A percentile compares a stretch with the other conserved stretches of the same genome.
Evolutionary conservation across 2,888 invertebrate species (phyloP).

Genomic region (Erebia palarica): DNA sequence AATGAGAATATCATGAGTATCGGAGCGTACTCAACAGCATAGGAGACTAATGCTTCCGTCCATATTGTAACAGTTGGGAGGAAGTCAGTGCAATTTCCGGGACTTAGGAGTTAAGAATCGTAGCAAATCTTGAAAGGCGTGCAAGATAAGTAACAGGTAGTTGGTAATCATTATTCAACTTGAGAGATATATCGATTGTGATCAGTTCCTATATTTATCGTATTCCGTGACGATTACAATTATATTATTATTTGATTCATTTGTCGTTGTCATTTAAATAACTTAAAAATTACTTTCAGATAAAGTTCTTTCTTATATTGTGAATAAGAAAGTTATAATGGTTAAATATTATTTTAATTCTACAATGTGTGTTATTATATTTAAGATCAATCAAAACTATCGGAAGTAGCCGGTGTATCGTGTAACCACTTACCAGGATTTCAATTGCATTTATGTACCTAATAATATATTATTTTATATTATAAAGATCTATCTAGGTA

Average conservation of each 20-base stretch:
- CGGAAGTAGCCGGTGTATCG: neutral
- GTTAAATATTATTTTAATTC: neutral
- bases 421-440: too few relatives aligned
- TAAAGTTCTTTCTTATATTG: neutral
- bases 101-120: slow-evolving; percentile 40
- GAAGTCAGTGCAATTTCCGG: slow-evolving; percentile 56
- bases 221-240: neutral
- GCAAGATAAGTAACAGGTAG: slow-evolving; percentile 32
- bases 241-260: neutral
- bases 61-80: slow-evolving; percentile 49
- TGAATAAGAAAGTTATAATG: neutral
- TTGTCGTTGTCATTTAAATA: neutral
- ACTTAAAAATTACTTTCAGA: neutral
- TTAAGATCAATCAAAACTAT: neutral
- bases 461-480: neutral
- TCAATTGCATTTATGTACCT: too few relatives aligned
- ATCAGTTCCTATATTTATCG: neutral
- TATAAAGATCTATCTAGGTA: neutral
- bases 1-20: slow-evolving; percentile 69
- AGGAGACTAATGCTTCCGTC: slow-evolving; percentile 64
- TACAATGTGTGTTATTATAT: neutral
- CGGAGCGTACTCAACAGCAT: slow-evolving; percentile 67
- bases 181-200: neutral
- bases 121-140: slow-evolving; percentile 33
- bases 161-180: slow-evolving; percentile 15